phyloP scores from a whole-genome alignment of 2,797 vertebrate genomes.

The Ctenopoma multispine region DNA sequence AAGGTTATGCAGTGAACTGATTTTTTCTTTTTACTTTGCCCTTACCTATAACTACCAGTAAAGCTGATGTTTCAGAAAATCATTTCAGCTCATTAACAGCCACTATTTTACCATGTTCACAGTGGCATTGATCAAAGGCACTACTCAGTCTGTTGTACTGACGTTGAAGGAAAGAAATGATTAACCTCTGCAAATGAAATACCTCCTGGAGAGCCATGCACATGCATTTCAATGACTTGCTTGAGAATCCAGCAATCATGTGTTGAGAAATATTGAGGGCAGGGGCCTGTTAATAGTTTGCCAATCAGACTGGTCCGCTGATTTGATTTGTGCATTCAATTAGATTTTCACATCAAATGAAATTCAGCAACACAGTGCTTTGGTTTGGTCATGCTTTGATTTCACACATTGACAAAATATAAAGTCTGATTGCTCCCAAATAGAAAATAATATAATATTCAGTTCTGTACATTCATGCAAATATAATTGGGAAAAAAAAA shows the following conservation, averaged over 20 bases:
- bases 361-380: constrained; percentile 52
- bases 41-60: no score
- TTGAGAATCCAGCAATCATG: constrained; percentile 56
- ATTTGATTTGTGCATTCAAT: constrained; percentile 66
- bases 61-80: constrained; percentile 45
- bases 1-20: constrained; percentile 11
- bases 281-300: constrained; percentile 69
- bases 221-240: constrained; percentile 70
- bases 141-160: constrained; percentile 54
- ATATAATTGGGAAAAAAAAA: constrained; percentile 22
- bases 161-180: constrained; percentile 74
- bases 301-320: constrained; percentile 52
- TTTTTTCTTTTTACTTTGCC: no score
- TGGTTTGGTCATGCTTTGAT: constrained; percentile 57
- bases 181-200: constrained; percentile 78
- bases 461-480: constrained; percentile 10
- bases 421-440: constrained; percentile 41
- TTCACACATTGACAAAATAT: constrained; percentile 49
- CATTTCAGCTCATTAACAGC: constrained; percentile 58
- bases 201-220: constrained; percentile 61
- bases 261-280: constrained; percentile 62
- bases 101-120: constrained; percentile 59
- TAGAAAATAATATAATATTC: constrained; percentile 26
- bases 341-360: constrained; percentile 68
- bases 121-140: constrained; percentile 75